Base-by-base conservation (phyloP, 2,888 invertebrate genomes). In the Eupithecia pulchellata region DNA sequence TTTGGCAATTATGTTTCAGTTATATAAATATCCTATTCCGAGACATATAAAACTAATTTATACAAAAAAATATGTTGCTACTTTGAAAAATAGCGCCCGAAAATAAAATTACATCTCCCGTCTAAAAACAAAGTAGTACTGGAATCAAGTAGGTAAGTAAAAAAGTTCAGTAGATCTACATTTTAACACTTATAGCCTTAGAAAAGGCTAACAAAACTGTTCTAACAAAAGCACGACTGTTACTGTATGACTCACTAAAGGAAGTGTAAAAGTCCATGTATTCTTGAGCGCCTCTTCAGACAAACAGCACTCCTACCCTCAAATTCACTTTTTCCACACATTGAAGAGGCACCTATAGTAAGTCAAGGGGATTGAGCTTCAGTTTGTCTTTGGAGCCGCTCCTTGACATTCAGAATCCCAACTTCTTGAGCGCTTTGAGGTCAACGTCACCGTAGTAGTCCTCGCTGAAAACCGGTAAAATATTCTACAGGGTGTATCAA, bases 381-480 rank as follows among this genome's bases (percentile, higher is more conserved):
- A 93, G 89, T 88, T 91, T 93, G 90, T 89, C 88, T 86, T 93
- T 93, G 78, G 93, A 93, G 91, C 81, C 89, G 90, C 92, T 89
- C 89, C 92, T 88, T 83, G 90, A 84, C 92, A 93, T 95, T 94
- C 93, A 96, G 92, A 95, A 96, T 87, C 97, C 97, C 93, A 97
- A 92, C 90, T 98, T 98, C 95, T 97, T 97, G 86, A 98, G 94
- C 73, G 97, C 96, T 93, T 98, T 98, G 80, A 98, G 95, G 91
- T 98, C 98, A 84, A 98, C 97, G 87, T 98, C 98, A 80, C 98
- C 98, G 91, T 98, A 98, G 95, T 98, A 98, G 94, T 98, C 98
- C 95, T 98, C 97, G 93, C 98, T 98, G 95, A 82, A 90, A 92
- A 83, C 70, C 66, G 71, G 76, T 68, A 81, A 74, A 58, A 78